These are phyloP conservation scores for Stenodera caucasica DNA, from an alignment of 2,888 invertebrate genomes.

Conservation along the genomic window DNA sequence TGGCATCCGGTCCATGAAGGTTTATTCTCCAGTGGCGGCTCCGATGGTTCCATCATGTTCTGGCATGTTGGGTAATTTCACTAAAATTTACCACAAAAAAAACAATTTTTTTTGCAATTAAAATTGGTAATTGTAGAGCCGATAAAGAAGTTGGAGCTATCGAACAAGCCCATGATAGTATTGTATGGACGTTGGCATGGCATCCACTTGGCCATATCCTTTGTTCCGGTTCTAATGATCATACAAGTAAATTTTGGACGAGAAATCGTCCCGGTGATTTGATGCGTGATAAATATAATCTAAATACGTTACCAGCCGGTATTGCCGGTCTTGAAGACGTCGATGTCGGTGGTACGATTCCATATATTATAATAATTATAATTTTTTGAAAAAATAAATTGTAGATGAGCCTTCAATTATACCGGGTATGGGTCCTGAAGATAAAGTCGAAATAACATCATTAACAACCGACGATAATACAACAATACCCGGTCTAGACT, in stretches of 20 bases:
- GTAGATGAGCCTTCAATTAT: slow-evolving; percentile 79
- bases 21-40: slow-evolving; percentile 96
- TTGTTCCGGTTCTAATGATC: slow-evolving; percentile 99
- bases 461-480: slow-evolving; percentile 80
- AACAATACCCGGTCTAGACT: slow-evolving; percentile 84
- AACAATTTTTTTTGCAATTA: slow-evolving; percentile 1
- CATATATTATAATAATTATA: slow-evolving; percentile 12
- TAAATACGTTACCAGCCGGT: slow-evolving; percentile 88
- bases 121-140: slow-evolving; percentile 60
- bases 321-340: slow-evolving; percentile 71
- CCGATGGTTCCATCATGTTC: slow-evolving; percentile 97
- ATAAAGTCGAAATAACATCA: slow-evolving; percentile 78
- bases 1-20: slow-evolving; percentile 99
- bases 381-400: neutral
- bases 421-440: slow-evolving; percentile 99
- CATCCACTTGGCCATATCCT: slow-evolving; percentile 98
- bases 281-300: slow-evolving; percentile 97
- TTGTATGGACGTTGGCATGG: slow-evolving; percentile 99
- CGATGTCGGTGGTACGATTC: slow-evolving; percentile 61
- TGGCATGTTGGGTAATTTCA: slow-evolving; percentile 90
- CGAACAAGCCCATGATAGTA: slow-evolving; percentile 98
- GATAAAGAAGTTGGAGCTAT: slow-evolving; percentile 98
- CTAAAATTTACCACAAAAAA: neutral
- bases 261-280: slow-evolving; percentile 97
- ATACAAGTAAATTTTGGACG: slow-evolving; percentile 99